Evolutionary conservation across 2,113 vertebrate genomes (phyloP).

Genomic region (Gulo gulo): DNA sequence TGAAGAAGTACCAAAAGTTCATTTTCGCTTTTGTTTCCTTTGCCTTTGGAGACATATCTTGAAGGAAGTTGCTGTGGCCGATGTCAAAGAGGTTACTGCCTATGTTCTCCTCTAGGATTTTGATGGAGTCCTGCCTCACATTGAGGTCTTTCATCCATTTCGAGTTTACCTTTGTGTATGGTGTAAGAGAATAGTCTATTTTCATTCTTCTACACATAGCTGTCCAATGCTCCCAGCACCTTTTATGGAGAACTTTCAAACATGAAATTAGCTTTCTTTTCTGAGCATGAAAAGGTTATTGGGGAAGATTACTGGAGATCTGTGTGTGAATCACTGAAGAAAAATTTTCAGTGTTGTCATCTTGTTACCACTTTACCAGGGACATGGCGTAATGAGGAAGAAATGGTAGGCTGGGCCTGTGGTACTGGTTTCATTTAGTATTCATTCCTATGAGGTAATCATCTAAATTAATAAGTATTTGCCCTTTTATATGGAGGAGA

Average conservation of each 20-base stretch:
- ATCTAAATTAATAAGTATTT: slow-evolving; percentile 80
- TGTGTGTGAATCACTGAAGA: background rate
- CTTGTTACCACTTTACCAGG: background rate
- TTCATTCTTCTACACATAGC: too few species aligned
- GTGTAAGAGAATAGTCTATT: too few species aligned
- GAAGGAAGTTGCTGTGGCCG: too few species aligned
- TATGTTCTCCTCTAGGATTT: too few species aligned
- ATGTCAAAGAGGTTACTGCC: too few species aligned
- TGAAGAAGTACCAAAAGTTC: too few species aligned
- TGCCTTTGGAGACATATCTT: too few species aligned
- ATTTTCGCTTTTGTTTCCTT: too few species aligned
- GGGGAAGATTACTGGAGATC: background rate
- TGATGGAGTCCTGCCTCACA: too few species aligned
- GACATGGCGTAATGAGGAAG: background rate
- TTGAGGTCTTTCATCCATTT: too few species aligned
- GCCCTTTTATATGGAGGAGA: slow-evolving; percentile 72
- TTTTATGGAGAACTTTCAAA: background rate
- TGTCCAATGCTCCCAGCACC: too few species aligned
- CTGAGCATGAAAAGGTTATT: background rate
- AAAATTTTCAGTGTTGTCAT: background rate
- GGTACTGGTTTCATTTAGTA: slow-evolving; percentile 67
- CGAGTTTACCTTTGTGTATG: too few species aligned
- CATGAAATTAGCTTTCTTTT: background rate
- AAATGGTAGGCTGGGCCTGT: slow-evolving; percentile 29
- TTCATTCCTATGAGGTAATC: slow-evolving; percentile 73